Evolutionary conservation across 2,113 vertebrate genomes (phyloP).

Genomic region (Melanocharis versteri): DNA sequence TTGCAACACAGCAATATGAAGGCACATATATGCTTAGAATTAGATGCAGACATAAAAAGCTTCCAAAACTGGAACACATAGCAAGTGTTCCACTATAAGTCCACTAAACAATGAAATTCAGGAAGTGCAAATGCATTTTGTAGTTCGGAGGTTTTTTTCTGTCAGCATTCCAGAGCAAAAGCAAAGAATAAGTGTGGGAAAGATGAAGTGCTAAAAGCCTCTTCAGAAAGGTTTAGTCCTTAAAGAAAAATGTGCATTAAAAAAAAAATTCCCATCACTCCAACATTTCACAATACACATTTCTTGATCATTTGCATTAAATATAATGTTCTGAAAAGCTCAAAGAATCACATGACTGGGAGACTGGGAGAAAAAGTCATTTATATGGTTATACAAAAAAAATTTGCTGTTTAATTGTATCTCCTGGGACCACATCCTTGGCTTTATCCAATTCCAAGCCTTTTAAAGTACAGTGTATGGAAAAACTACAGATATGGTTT

Average conservation of each 20-base stretch:
- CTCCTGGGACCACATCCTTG: neutral
- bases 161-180: constrained; percentile 33
- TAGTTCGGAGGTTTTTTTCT: constrained; percentile 5
- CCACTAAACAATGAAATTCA: neutral
- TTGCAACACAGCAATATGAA: neutral
- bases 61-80: neutral
- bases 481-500: neutral
- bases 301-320: constrained; percentile 16
- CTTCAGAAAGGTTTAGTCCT: neutral
- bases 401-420: neutral
- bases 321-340: neutral
- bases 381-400: neutral
- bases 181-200: constrained; percentile 43
- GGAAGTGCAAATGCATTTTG: neutral
- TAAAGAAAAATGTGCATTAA: neutral
- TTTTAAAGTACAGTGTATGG: neutral
- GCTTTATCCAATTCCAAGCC: neutral
- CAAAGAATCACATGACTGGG: neutral
- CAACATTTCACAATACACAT: neutral
- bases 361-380: neutral
- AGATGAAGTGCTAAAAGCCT: constrained; percentile 45
- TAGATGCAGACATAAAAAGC: neutral
- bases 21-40: neutral
- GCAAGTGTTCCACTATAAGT: neutral
- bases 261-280: neutral